phyloP scores from a whole-genome alignment of 2,888 invertebrate species.

The Incurvaria masculella region DNA sequence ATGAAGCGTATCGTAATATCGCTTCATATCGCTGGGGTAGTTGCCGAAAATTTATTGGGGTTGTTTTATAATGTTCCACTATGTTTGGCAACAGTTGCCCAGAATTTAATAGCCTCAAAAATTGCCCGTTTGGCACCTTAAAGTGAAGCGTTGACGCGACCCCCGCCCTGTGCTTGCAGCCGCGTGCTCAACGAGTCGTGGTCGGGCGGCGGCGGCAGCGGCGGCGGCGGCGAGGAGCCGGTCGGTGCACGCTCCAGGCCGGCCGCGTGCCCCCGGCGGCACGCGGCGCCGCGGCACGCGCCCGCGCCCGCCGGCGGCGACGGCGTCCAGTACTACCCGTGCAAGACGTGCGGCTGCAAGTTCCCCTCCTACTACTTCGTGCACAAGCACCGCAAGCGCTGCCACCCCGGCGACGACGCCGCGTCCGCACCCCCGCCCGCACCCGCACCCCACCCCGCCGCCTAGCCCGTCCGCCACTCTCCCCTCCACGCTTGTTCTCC shows the following conservation, averaged over 20 bases:
- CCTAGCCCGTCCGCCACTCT: slow-evolving; percentile 2
- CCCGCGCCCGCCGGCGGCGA: slow-evolving; percentile 71
- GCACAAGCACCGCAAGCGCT: slow-evolving; percentile 85
- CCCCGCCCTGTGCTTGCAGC: slow-evolving; percentile 59
- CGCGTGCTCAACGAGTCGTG: slow-evolving; percentile 83
- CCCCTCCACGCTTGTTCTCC: background rate
- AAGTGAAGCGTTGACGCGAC: too few relatives aligned
- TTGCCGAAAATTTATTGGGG: too few relatives aligned
- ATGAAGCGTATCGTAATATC: too few relatives aligned
- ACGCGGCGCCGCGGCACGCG: slow-evolving; percentile 44
- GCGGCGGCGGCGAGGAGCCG: slow-evolving; percentile 15
- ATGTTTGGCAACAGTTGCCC: too few relatives aligned
- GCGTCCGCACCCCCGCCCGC: slow-evolving; percentile 20
- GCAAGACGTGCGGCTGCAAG: slow-evolving; percentile 89
- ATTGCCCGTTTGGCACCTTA: too few relatives aligned
- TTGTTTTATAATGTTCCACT: too few relatives aligned
- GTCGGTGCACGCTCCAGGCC: slow-evolving; percentile 20
- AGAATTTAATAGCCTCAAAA: too few relatives aligned
- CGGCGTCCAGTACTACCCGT: slow-evolving; percentile 88
- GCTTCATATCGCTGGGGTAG: too few relatives aligned
- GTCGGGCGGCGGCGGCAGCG: slow-evolving; percentile 24
- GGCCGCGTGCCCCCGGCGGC: slow-evolving; percentile 72
- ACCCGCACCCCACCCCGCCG: slow-evolving; percentile 13
- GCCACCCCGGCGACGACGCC: slow-evolving; percentile 66
- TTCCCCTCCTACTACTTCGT: slow-evolving; percentile 94